Evolutionary conservation across 2,888 invertebrate species (phyloP).

Genomic region (Cerceris rybyensis): DNA sequence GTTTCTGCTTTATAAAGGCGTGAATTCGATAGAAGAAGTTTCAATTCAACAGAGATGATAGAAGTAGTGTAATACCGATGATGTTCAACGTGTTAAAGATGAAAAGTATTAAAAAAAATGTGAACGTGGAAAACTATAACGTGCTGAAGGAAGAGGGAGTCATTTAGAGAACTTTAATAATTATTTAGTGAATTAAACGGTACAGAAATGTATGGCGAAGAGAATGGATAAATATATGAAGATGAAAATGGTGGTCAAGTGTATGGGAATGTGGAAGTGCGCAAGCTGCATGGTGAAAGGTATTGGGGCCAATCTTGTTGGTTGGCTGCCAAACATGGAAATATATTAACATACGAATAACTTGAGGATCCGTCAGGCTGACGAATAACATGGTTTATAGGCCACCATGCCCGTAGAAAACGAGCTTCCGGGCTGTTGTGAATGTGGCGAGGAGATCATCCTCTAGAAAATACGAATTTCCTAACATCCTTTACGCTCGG

Average conservation of each 20-base stretch:
- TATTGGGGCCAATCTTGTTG: slow-evolving; percentile 64
- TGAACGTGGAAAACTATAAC: too few species aligned
- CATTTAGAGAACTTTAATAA: background rate
- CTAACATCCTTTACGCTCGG: background rate
- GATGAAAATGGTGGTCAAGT: slow-evolving; percentile 4
- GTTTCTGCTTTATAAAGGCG: too few species aligned
- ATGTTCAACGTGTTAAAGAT: too few species aligned
- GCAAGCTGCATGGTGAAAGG: slow-evolving; percentile 25
- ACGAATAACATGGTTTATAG: slow-evolving; percentile 64
- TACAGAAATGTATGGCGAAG: background rate
- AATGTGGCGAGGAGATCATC: background rate
- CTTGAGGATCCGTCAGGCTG: slow-evolving; percentile 55
- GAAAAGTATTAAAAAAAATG: too few species aligned
- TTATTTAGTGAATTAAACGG: background rate
- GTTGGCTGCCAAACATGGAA: slow-evolving; percentile 65
- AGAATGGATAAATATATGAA: slow-evolving; percentile 1
- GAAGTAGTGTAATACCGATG: too few species aligned
- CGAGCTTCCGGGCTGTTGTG: slow-evolving; percentile 27
- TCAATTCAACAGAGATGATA: too few species aligned
- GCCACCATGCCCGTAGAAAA: slow-evolving; percentile 55
- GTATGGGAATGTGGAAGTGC: slow-evolving; percentile 34
- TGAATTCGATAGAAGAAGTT: too few species aligned
- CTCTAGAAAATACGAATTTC: background rate
- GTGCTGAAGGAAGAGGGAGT: too few species aligned
- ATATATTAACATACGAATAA: slow-evolving; percentile 75